Conservation (phyloP, 2,113 vertebrate species). For the Ictidomys tridecemlineatus region DNA sequence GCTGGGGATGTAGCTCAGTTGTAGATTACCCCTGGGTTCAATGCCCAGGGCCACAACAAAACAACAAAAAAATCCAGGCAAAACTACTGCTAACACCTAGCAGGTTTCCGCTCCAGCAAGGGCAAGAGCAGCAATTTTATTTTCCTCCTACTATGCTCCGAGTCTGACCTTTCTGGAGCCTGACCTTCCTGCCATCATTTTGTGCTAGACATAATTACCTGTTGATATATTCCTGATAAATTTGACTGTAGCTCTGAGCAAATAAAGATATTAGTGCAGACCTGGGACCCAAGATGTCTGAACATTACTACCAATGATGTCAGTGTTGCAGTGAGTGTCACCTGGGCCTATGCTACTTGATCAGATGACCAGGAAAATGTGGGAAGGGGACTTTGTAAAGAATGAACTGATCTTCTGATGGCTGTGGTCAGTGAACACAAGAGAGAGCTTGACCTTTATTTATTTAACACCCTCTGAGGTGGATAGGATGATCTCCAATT, state of each 20-base stretch:
- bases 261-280: background rate
- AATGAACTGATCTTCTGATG: background rate
- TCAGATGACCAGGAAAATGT: background rate
- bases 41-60: no score
- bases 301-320: background rate
- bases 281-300: background rate
- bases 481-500: background rate
- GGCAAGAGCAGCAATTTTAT: background rate
- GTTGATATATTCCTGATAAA: background rate
- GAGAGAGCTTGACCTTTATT: background rate
- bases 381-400: background rate
- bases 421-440: background rate
- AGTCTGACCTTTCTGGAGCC: background rate
- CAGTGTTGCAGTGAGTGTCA: fast-evolving
- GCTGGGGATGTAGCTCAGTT: no score
- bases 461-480: background rate
- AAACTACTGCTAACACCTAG: background rate
- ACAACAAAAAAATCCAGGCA: background rate
- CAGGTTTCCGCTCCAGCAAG: background rate
- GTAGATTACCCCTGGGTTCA: no score
- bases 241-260: background rate
- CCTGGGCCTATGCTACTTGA: background rate
- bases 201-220: background rate
- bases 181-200: background rate
- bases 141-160: background rate